A percentile compares a stretch with the other conserved stretches of the same genome.
Evolutionary conservation across 2,113 vertebrate genomes (phyloP).

Genomic region (Semnopithecus entellus): DNA sequence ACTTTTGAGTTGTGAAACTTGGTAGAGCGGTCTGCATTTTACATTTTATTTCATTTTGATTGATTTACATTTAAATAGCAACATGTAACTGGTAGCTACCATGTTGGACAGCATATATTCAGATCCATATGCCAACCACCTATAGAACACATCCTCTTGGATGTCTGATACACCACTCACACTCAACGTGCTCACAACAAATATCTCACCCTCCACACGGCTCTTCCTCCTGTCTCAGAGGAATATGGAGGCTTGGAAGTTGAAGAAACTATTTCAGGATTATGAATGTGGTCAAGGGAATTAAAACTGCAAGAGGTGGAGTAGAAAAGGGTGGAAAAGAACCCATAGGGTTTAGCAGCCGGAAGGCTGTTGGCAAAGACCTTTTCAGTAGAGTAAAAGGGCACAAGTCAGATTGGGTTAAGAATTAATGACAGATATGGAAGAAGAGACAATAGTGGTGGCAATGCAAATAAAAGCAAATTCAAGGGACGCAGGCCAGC

Average conservation of each 20-base stretch:
- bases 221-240: neutral
- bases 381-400: neutral
- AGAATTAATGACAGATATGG: neutral
- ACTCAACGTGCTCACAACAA: neutral
- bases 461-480: neutral
- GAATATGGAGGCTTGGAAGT: neutral
- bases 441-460: neutral
- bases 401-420: neutral
- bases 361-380: neutral
- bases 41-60: neutral
- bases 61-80: neutral
- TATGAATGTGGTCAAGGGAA: neutral
- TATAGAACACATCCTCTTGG: no score
- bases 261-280: neutral
- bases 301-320: neutral
- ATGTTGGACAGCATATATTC: neutral
- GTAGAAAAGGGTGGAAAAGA: neutral
- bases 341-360: neutral
- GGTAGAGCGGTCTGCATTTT: neutral
- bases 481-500: fast-evolving
- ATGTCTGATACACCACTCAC: neutral
- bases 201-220: neutral
- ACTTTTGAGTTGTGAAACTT: neutral
- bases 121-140: no score
- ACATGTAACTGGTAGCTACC: neutral